A percentile compares a stretch with the other conserved stretches of the same genome.
These are phyloP conservation scores for Uromys caudimaculatus DNA, from an alignment of 2,797 vertebrate species.

Conservation along the genomic window DNA sequence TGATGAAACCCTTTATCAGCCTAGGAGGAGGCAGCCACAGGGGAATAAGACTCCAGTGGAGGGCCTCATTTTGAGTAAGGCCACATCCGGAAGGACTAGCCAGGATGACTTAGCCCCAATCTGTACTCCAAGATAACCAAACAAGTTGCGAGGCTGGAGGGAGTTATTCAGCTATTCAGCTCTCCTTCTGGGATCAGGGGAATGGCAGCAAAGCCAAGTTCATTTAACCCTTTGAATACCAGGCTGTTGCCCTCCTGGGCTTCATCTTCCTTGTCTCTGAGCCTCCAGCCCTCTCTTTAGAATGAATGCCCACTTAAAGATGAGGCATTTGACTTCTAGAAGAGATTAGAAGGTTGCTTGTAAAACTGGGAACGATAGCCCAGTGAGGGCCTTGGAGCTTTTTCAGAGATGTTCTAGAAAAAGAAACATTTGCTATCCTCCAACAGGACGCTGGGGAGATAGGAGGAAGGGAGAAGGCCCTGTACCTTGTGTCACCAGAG, in stretches of 20 bases:
- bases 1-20: conserved; percentile 69
- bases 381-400: not conserved
- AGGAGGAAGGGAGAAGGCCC: not conserved
- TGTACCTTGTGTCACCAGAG: not conserved
- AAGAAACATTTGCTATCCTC: conserved; percentile 64
- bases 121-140: conserved; percentile 76
- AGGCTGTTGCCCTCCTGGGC: not conserved
- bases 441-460: conserved; percentile 6
- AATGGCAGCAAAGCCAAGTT: not conserved
- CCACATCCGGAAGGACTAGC: conserved; percentile 67
- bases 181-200: conserved; percentile 60
- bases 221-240: conserved; percentile 18
- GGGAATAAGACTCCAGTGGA: conserved; percentile 47
- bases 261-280: not conserved
- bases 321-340: not conserved
- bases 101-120: conserved; percentile 69
- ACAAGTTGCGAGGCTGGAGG: conserved; percentile 48
- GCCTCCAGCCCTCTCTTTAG: not conserved
- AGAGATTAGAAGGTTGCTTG: conserved; percentile 13
- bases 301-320: not conserved
- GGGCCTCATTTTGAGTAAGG: conserved; percentile 66
- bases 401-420: conserved; percentile 60
- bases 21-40: conserved; percentile 56
- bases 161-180: not conserved
- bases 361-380: not conserved